A percentile compares a stretch with the other conserved stretches of the same genome.
Conservation (phyloP, 1,140 invertebrate species). For the Manduca sexta region DNA sequence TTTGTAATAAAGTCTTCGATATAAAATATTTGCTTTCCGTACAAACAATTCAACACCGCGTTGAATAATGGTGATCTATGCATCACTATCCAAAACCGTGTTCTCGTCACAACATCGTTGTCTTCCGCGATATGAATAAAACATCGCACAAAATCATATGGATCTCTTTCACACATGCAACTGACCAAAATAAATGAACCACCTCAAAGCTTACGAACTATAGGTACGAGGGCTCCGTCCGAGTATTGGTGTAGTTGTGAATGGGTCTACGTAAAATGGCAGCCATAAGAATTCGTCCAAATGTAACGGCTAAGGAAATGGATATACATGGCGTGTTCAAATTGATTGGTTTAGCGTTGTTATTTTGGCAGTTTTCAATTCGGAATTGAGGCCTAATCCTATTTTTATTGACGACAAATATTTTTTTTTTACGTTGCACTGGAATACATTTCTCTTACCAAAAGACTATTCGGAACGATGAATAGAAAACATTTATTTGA, state of each 20-base stretch:
- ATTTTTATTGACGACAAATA: too few species aligned
- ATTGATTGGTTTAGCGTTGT: slow-evolving; percentile 14
- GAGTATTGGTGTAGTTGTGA: background rate
- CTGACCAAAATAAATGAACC: slow-evolving; percentile 10
- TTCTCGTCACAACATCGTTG: slow-evolving; percentile 44
- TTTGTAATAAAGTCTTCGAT: too few species aligned
- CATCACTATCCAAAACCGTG: slow-evolving; percentile 32
- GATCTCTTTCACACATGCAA: slow-evolving; percentile 37
- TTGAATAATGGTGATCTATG: slow-evolving; percentile 34
- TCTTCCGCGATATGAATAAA: slow-evolving; percentile 52
- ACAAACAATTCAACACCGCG: background rate
- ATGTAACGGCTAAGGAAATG: slow-evolving; percentile 13
- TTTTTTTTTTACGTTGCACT: too few species aligned
- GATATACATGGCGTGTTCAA: slow-evolving; percentile 17
- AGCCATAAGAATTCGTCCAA: slow-evolving; percentile 9
- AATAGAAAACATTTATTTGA: too few species aligned
- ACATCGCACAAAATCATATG: slow-evolving; percentile 43
- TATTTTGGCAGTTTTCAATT: background rate
- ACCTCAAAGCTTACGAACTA: background rate
- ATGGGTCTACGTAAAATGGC: slow-evolving; percentile 13
- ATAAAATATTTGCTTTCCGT: too few species aligned
- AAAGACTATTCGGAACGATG: too few species aligned
- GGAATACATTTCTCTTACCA: too few species aligned
- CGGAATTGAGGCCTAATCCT: too few species aligned
- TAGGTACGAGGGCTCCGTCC: background rate